A percentile compares a stretch with the other conserved stretches of the same genome.
Conservation (phyloP, 2,113 vertebrate genomes). For the Burhinus oedicnemus region DNA sequence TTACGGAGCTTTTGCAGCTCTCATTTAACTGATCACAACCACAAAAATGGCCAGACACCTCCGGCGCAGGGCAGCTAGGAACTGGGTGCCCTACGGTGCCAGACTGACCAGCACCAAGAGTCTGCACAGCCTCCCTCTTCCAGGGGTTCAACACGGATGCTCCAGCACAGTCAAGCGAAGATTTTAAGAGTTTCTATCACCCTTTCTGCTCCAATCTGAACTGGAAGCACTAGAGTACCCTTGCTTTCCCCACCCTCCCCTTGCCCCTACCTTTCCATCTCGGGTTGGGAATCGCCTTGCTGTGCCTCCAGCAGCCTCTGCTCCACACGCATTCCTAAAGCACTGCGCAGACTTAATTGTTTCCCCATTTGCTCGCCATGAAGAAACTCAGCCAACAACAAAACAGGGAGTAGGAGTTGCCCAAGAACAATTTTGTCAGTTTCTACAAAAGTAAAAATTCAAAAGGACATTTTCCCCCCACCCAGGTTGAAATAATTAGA, state of each 20-base stretch:
- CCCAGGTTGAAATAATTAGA: not conserved
- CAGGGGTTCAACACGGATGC: fast-evolving
- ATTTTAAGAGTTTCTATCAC: not conserved
- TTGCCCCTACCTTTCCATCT: not conserved
- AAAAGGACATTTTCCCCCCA: fast-evolving
- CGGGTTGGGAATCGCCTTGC: not conserved
- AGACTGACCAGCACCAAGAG: not conserved
- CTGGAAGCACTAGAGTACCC: not conserved
- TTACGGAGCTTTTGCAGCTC: not conserved
- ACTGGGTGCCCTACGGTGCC: not conserved
- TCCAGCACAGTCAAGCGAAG: not conserved
- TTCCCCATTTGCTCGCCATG: not conserved
- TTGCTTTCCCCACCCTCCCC: not conserved
- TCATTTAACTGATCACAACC: not conserved
- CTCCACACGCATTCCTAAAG: fast-evolving
- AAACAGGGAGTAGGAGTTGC: not conserved
- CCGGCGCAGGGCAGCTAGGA: not conserved
- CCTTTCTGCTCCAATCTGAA: not conserved
- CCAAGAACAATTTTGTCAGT: not conserved
- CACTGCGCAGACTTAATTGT: fast-evolving
- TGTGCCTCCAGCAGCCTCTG: not conserved
- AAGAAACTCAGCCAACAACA: not conserved
- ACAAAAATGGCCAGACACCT: not conserved
- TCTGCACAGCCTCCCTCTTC: too few species aligned
- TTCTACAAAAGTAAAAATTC: not conserved